Evolutionary conservation across 1,140 invertebrate genomes (phyloP), one percentile per base, ranked within the genome.

Genomic region (Drosophila yakuba): DNA sequence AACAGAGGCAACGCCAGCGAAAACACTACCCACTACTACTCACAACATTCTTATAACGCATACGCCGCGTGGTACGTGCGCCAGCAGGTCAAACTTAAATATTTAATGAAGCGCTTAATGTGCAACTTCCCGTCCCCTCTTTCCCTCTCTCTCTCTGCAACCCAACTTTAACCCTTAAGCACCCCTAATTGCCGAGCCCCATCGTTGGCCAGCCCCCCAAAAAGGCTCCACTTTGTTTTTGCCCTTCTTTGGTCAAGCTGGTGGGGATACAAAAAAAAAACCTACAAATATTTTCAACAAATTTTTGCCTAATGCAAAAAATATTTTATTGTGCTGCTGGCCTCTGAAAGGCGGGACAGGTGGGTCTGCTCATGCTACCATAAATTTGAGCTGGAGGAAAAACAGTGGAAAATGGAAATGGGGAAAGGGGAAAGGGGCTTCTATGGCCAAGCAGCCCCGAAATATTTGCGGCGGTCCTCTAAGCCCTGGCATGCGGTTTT

Each of bases 21-120:
- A 44, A 56, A 44, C 50, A 61, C 35, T 47, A 51, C 58, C 62
- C 32, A 32, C 32, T 32, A 32, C 35, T 47, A 51, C 58, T 59
- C 32, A 32, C 32, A 10, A 32, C 72, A 63, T 61, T 50, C 60
- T 55, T 55, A 76, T 69, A 54, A 86, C 83, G 68, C 66, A 88
- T 89, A 88, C 84, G 79, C 79, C 62, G 45, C 57, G 71, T 80
- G 63, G 79, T 50, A 74, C 84, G 60, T 52, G 74, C 50, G 43
- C 61, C 56, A 47, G 43, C 69, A 72, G 80, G 73, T 78, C 80
- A 74, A 80, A 77, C 84, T 89, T 88, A 88, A 88, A 88, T 88
- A 89, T 88, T 88, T 89, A 89, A 88, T 88, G 84, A 88, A 88
- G 84, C 84, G 80, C 80, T 84, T 88, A 88, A 89, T 77, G 79